Evolutionary conservation across 2,888 invertebrate genomes (phyloP), one percentile per base, ranked within the genome.

Genomic region (Uloborus plumipes): DNA sequence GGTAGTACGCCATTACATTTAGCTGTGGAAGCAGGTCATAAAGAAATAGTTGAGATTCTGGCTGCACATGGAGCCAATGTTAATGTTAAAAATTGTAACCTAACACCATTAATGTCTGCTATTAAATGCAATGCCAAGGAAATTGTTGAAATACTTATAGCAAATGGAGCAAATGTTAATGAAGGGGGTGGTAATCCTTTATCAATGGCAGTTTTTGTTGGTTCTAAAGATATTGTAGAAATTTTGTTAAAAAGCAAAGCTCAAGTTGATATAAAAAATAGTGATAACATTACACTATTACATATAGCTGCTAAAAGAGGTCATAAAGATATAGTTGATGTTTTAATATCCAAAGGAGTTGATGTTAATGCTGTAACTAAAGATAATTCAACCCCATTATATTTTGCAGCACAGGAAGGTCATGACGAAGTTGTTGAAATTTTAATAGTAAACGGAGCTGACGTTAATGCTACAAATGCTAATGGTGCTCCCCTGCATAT

Each of bases 381-480:
- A 69, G 94, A 94, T 69, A 92, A 92, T 0, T 92, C 92, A 86
- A 93, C 92, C 14, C 92, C 94, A 0, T 92, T 94, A 85, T 92
- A 94, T 88, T 94, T 94, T 88, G 95, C 95, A 0, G 91, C 92
- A 1, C 91, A 93, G 82, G 93, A 94, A 86, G 91, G 92, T 61
- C 92, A 93, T 86, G 92, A 92, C 88, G 91, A 93, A 49, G 92
- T 93, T 62, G 90, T 92, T 77, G 90, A 62, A 62, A 11, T 15
- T 18, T 51, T 22, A 6, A 50, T 67, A 11, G 31, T 9, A 51
- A 67, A 67, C 11, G 53, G 53, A 39, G 67, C 49, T 39, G 13
- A 67, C 4, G 67, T 67, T 67, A 67, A n/a, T 51, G 20, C 14
- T 51, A 22, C 1, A 67, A 51, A 67, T 67, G 51, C 16, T 49